phyloP scores from a whole-genome alignment of 2,888 invertebrate species.

The Megastigmus dorsalis region DNA sequence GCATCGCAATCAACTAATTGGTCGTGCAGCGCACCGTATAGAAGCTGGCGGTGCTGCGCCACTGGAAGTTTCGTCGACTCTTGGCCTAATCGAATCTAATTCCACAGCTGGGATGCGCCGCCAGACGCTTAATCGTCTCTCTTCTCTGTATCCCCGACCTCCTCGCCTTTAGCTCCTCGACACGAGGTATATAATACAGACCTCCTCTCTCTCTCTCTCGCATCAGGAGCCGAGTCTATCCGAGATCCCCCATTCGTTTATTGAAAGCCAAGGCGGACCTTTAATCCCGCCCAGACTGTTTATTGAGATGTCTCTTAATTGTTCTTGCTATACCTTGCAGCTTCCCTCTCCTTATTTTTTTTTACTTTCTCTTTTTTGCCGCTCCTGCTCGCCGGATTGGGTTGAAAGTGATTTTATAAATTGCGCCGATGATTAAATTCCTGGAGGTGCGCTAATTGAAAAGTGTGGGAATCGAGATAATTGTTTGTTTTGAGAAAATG shows the following conservation, averaged over 20 bases:
- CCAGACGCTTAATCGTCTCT: not conserved
- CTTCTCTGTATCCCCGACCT: not conserved
- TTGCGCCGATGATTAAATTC: no score
- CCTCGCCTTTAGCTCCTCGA: no score
- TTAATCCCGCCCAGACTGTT: not conserved
- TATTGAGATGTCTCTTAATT: not conserved
- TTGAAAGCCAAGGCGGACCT: not conserved
- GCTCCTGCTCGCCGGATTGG: no score
- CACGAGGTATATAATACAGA: no score
- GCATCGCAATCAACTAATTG: conserved; percentile 41
- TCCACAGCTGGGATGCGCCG: no score
- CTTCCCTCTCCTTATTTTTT: not conserved
- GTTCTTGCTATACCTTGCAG: not conserved
- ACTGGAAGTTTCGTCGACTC: not conserved
- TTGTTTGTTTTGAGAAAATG: no score
- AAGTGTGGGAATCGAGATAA: no score
- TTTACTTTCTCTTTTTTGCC: not conserved
- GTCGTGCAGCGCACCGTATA: not conserved
- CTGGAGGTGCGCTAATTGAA: no score
- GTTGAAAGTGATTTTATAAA: no score
- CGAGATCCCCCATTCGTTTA: not conserved
- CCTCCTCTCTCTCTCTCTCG: not conserved
- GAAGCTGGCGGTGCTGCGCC: no score
- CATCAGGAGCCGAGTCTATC: not conserved
- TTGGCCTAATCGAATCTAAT: conserved; percentile 32